Base-by-base conservation (phyloP, 1,140 invertebrate species). In the Rhopalosiphum maidis region DNA sequence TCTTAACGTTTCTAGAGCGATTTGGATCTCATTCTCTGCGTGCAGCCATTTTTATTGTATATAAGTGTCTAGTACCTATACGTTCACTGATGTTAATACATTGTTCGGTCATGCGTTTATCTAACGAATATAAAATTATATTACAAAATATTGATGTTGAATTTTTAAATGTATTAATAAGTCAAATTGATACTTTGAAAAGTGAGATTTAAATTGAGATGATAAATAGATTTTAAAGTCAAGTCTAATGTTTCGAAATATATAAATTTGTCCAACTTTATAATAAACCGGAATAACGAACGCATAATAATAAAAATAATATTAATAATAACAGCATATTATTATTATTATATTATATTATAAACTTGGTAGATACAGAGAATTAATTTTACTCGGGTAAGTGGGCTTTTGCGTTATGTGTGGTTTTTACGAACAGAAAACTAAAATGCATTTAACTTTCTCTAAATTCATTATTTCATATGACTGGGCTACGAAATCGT, bases 391-490 rank as follows among this genome's bases (percentile, higher is more conserved):
- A 11, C 22, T 15, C 9, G 22, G 23, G 37, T 23, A 89, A 55
- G 35, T 55, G 88, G 48, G 35, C 88, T 55, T 89, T 89, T 55
- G 48, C 48, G 87, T 25, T 55, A 9, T 54, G 87, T 54, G 48
- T 5, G 22, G 51, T 87, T 89, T 85, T 55, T 15, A 55, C 37
- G 35, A 15, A 41, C 11, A 55, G n/a, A 55, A 37, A 23, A n/a
- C 46, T 87, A 41, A 55, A 89, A 55, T 55, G n/a, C 51, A 41
- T 89, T 89, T 54, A 55, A 89, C 88, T 89, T 89, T 89, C 88
- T 55, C 88, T 89, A 55, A 18, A 89, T 25, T 25, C 30, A 83
- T 85, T 85, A 88, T 89, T 89, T 9, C 35, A 41, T 25, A 46
- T 22, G 22, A 8, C 51, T 89, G n/a, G 30, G 15, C 30, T n/a